A percentile compares a stretch with the other conserved stretches of the same genome.
Evolutionary conservation across 2,888 invertebrate species (phyloP).

Genomic region (Labia minor): DNA sequence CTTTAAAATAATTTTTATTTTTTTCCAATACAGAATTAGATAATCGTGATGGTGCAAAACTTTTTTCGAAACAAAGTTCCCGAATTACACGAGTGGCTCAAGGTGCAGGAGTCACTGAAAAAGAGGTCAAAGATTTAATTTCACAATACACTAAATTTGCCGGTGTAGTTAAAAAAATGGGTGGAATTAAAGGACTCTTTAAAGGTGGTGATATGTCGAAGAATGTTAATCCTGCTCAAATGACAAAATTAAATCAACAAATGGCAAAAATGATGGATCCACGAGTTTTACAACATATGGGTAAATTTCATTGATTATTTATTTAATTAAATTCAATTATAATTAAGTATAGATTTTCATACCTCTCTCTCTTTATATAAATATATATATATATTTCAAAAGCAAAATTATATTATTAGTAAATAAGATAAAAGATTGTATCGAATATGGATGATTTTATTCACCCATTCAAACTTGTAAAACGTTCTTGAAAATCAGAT

Average conservation of each 20-base stretch:
- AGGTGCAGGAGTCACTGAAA: constrained; percentile 87
- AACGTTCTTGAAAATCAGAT: too few species aligned
- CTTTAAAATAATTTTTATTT: too few species aligned
- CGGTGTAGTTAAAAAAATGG: constrained; percentile 99
- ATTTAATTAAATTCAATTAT: constrained; percentile 7
- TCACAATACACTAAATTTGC: constrained; percentile 99
- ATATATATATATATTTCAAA: too few species aligned
- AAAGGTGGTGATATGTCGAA: constrained; percentile 98
- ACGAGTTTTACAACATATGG: constrained; percentile 88
- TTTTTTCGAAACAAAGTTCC: constrained; percentile 85
- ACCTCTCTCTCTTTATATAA: too few species aligned
- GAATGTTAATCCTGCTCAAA: constrained; percentile 96
- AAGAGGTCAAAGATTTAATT: constrained; percentile 93
- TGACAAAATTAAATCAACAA: constrained; percentile 97
- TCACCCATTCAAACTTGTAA: too few species aligned
- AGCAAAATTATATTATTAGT: too few species aligned
- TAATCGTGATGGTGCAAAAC: constrained; percentile 87
- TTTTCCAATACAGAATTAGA: too few species aligned
- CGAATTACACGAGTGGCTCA: constrained; percentile 76
- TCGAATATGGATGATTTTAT: too few species aligned
- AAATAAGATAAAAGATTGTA: too few species aligned
- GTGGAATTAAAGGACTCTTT: constrained; percentile 97
- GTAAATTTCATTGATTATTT: constrained; percentile 36
- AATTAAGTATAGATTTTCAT: not conserved
- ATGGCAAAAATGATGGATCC: constrained; percentile 99